Evolutionary conservation across 1,140 invertebrate genomes (phyloP).

Genomic region (Colletes gigas): DNA sequence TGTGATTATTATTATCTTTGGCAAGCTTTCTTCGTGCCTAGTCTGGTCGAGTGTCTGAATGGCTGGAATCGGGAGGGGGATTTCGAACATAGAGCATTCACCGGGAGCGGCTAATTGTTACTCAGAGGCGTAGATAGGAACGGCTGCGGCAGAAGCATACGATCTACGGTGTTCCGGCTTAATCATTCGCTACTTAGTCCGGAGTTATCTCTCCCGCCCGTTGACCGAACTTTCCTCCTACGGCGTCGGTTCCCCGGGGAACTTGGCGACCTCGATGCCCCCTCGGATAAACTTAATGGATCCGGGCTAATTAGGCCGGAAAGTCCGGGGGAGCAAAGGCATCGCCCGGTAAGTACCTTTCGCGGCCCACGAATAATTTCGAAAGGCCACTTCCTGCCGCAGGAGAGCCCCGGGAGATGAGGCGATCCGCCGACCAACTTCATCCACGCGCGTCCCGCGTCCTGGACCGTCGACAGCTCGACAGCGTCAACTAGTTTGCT

Average conservation of each 20-base stretch:
- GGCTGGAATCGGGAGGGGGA: neutral
- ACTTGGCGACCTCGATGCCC: conserved; percentile 61
- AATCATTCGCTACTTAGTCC: conserved; percentile 60
- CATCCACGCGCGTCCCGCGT: conserved; percentile 52
- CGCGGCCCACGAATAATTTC: conserved; percentile 58
- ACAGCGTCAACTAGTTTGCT: conserved; percentile 30
- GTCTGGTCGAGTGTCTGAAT: neutral
- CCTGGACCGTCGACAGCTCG: conserved; percentile 56
- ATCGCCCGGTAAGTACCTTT: conserved; percentile 41
- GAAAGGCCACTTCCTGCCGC: conserved; percentile 49
- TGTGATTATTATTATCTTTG: neutral
- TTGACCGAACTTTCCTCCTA: conserved; percentile 36
- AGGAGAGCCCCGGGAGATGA: conserved; percentile 65
- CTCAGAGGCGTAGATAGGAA: conserved; percentile 9
- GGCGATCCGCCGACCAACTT: conserved; percentile 62
- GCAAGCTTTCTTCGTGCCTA: no score
- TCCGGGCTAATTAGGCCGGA: conserved; percentile 70
- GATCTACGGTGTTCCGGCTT: conserved; percentile 44
- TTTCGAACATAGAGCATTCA: neutral
- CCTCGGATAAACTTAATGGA: conserved; percentile 78
- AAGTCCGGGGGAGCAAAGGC: conserved; percentile 44
- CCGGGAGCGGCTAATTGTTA: conserved; percentile 29
- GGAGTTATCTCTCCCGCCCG: conserved; percentile 45
- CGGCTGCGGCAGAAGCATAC: conserved; percentile 1
- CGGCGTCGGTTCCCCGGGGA: conserved; percentile 47